phyloP scores from a whole-genome alignment of 1,140 invertebrate species.

The Euwallacea fornicatus region DNA sequence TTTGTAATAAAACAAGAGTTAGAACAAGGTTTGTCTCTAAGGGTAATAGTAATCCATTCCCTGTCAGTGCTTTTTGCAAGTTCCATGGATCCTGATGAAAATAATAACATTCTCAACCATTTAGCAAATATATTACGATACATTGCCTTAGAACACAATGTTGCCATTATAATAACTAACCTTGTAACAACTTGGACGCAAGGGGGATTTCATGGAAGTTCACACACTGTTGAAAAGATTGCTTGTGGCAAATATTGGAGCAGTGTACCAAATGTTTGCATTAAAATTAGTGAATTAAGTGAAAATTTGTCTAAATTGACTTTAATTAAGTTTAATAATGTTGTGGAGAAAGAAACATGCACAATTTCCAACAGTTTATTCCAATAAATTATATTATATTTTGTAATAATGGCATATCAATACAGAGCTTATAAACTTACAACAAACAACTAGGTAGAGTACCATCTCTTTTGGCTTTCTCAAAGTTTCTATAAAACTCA shows the following conservation, averaged over 20 bases:
- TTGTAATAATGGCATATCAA: neutral
- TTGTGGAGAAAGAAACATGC: neutral
- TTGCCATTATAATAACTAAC: constrained; percentile 62
- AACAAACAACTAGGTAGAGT: constrained; percentile 40
- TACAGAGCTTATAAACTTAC: constrained; percentile 2
- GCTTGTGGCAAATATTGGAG: constrained; percentile 58
- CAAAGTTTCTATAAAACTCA: constrained; percentile 76
- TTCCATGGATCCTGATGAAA: constrained; percentile 45
- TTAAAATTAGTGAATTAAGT: constrained; percentile 32
- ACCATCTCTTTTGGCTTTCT: constrained; percentile 44
- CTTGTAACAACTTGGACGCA: constrained; percentile 61
- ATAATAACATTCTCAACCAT: constrained; percentile 56
- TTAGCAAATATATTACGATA: constrained; percentile 60
- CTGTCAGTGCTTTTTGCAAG: constrained; percentile 58
- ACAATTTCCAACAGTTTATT: neutral
- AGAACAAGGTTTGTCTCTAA: constrained; percentile 48
- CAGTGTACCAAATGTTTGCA: constrained; percentile 54
- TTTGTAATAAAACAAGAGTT: constrained; percentile 54
- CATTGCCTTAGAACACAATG: constrained; percentile 56
- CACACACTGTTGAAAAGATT: constrained; percentile 35
- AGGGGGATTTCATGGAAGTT: constrained; percentile 49
- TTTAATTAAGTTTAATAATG: constrained; percentile 13
- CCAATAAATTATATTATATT: constrained; percentile 4
- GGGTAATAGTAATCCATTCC: constrained; percentile 66
- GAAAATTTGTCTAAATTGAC: neutral